Evolutionary conservation across 35 echinoderm and acorn worm species (phyloP), one percentile per base, ranked within the genome.

Genomic region (Chiridota heheva): DNA sequence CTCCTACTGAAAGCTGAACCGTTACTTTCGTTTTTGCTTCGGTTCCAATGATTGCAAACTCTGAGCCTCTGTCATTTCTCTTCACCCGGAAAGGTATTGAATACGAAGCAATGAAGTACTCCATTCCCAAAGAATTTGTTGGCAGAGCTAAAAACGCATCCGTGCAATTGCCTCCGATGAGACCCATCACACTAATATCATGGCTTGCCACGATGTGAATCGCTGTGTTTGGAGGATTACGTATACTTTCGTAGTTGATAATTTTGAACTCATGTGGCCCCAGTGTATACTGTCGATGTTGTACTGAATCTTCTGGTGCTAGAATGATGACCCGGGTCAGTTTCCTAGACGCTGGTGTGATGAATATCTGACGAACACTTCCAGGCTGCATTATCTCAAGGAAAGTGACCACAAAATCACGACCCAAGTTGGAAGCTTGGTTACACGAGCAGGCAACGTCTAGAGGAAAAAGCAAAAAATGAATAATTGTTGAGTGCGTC

Each of bases 101-200:
- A 53, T 96, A 96, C 3, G 92, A 82, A 32, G 80, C 87, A 20
- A 96, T 78, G 56, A 66, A 96, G 34, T 96, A 96, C 73, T 96
- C 92, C 3, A 42, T 90, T 7, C 92, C 92, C 3, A 96, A 61
- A 12, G 78, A 82, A 51, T 90, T 87, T 31, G 65, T 78, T 17
- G 92, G 92, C 2, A 96, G 75, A 2, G 86, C 92, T 1, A 96
- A 74, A 38, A 90, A 96, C 26, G 92, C 83, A 72, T 88, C 92
- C 66, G 76, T 96, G 25, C 76, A 86, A 53, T 85, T 90, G 18
- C 92, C 92, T 24, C 77, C 64, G 45, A 90, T 83, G 1, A 96
- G 22, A 2, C 92, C 86, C 36, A 85, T 81, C 20, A 96, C 81
- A 36, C 62, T 90, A 31, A 96, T 67, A 16, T 89, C 92, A 46